These are phyloP conservation scores for Gallinago solitaria DNA, from an alignment of 2,797 vertebrate genomes.

Conservation along the genomic window DNA sequence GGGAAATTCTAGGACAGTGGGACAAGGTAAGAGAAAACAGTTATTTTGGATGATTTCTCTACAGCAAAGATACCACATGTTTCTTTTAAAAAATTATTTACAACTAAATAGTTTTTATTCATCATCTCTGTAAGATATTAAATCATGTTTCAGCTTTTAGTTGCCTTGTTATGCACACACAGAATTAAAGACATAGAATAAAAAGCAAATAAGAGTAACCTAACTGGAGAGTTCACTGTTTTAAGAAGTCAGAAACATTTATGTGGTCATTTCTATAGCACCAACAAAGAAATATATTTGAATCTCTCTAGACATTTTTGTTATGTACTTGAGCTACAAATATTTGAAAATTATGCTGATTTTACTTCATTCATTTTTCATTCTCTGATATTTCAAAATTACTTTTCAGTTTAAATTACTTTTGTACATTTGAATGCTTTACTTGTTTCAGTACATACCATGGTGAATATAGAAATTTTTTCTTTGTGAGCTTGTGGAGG, in stretches of 20 bases:
- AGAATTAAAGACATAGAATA: background rate
- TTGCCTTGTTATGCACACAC: background rate
- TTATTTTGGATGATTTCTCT: background rate
- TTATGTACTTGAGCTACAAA: background rate
- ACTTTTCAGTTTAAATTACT: background rate
- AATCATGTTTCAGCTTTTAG: background rate
- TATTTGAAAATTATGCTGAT: background rate
- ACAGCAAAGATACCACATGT: background rate
- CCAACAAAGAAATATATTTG: background rate
- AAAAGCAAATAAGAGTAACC: background rate
- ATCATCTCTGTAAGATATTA: background rate
- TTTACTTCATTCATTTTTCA: background rate
- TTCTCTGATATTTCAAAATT: background rate
- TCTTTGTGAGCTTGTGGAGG: background rate
- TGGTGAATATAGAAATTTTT: background rate
- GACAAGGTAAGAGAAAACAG: background rate
- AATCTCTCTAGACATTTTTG: background rate
- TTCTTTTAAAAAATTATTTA: background rate
- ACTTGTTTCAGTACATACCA: background rate
- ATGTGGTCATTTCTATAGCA: background rate
- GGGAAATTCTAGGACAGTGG: background rate
- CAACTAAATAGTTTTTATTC: background rate
- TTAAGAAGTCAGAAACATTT: fast-evolving
- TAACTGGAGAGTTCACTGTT: background rate
- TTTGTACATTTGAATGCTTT: background rate